Conservation (phyloP, 1,140 invertebrate species). For the Plutomurus gul region DNA sequence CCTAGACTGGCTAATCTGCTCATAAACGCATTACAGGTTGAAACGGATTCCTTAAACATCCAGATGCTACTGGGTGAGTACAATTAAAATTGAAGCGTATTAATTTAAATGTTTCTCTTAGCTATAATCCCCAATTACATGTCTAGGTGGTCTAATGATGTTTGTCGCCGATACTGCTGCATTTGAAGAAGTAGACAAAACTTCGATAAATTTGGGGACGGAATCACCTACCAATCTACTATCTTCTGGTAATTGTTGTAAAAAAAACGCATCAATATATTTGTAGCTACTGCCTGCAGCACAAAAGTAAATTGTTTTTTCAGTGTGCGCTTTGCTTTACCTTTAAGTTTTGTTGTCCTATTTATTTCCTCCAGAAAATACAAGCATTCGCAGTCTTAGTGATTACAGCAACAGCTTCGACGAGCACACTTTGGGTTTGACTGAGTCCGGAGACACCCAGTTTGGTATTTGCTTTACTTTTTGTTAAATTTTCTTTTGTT, state of each 20-base stretch:
- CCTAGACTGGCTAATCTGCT: constrained; percentile 81
- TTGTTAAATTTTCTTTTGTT: constrained; percentile 29
- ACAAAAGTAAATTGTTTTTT: neutral
- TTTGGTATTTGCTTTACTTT: constrained; percentile 48
- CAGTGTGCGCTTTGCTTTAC: neutral
- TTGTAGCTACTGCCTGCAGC: neutral
- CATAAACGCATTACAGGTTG: constrained; percentile 82
- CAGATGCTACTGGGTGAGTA: constrained; percentile 81
- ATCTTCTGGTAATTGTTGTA: constrained; percentile 68
- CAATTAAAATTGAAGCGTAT: constrained; percentile 34
- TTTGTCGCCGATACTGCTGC: constrained; percentile 81
- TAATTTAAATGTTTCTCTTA: neutral
- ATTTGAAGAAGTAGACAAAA: constrained; percentile 73
- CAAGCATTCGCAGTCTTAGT: constrained; percentile 51
- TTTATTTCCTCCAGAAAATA: constrained; percentile 45
- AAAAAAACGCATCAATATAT: too few species aligned
- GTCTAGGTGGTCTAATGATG: constrained; percentile 69
- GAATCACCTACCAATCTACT: constrained; percentile 69
- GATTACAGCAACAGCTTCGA: constrained; percentile 55
- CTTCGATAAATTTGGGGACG: constrained; percentile 61
- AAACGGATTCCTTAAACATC: constrained; percentile 83
- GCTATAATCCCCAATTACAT: neutral
- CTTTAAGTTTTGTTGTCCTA: neutral
- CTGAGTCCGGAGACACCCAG: constrained; percentile 43
- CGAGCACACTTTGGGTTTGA: constrained; percentile 47